Conservation (phyloP, 2,113 vertebrate genomes). For the Coryphaenoides rupestris region DNA sequence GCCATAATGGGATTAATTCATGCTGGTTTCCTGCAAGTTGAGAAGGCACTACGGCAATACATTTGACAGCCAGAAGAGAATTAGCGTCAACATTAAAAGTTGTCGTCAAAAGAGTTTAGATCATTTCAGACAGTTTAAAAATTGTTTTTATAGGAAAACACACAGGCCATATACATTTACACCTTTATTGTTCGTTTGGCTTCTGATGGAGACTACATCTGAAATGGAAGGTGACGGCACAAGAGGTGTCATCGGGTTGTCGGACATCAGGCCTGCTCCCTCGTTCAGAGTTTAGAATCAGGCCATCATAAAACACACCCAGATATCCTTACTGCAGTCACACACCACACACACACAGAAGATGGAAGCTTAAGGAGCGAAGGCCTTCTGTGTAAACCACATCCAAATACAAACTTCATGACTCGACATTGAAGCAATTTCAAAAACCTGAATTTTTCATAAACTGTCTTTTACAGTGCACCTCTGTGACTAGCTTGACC, state of each 20-base stretch:
- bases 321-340: slow-evolving; percentile 5
- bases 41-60: too few species aligned
- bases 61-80: too few species aligned
- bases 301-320: slow-evolving; percentile 56
- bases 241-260: slow-evolving; percentile 18
- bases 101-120: too few species aligned
- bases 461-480: too few species aligned
- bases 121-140: too few species aligned
- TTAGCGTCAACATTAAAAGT: too few species aligned
- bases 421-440: too few species aligned
- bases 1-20: too few species aligned
- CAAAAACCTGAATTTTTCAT: too few species aligned
- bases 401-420: too few species aligned
- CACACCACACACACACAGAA: not conserved
- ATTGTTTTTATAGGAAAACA: not conserved
- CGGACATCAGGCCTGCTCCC: slow-evolving; percentile 47
- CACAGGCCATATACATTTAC: not conserved
- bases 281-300: slow-evolving; percentile 57
- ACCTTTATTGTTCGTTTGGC: slow-evolving; percentile 47
- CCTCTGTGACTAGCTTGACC: too few species aligned
- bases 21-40: too few species aligned
- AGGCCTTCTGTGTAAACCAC: not conserved
- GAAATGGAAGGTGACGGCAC: slow-evolving; percentile 2
- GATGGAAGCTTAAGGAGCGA: not conserved
- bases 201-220: not conserved